Conservation (phyloP, 2,113 vertebrate species). For the Cavia porcellus region DNA sequence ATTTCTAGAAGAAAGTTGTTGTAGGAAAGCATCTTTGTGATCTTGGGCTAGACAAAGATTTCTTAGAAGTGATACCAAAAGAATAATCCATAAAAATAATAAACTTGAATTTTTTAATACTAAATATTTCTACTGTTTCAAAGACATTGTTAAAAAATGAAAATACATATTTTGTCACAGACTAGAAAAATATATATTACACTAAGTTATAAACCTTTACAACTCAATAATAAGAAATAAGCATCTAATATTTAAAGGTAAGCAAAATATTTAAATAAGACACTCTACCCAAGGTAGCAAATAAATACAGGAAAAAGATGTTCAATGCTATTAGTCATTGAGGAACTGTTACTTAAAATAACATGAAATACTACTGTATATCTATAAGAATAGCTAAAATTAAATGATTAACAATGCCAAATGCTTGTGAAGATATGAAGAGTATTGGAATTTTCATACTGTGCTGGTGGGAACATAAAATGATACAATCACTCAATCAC, state of each 20-base stretch:
- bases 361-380: neutral
- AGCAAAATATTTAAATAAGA: neutral
- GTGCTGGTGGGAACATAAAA: neutral
- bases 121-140: neutral
- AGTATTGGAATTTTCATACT: neutral
- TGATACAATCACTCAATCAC: neutral
- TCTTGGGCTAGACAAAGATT: neutral
- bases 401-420: neutral
- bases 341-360: conserved; percentile 33
- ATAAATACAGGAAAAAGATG: neutral
- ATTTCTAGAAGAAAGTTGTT: neutral
- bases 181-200: neutral
- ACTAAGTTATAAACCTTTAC: conserved; percentile 16
- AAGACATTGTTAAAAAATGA: neutral
- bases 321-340: neutral
- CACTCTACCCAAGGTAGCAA: neutral
- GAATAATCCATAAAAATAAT: neutral
- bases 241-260: conserved; percentile 32
- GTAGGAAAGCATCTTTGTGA: conserved; percentile 6
- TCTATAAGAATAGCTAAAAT: conserved; percentile 7
- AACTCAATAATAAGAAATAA: conserved; percentile 3
- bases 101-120: neutral
- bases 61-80: neutral
- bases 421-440: neutral
- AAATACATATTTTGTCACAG: neutral